A percentile compares a stretch with the other conserved stretches of the same genome.
phyloP scores from a whole-genome alignment of 2,797 vertebrate genomes.

The Falco concolor region DNA sequence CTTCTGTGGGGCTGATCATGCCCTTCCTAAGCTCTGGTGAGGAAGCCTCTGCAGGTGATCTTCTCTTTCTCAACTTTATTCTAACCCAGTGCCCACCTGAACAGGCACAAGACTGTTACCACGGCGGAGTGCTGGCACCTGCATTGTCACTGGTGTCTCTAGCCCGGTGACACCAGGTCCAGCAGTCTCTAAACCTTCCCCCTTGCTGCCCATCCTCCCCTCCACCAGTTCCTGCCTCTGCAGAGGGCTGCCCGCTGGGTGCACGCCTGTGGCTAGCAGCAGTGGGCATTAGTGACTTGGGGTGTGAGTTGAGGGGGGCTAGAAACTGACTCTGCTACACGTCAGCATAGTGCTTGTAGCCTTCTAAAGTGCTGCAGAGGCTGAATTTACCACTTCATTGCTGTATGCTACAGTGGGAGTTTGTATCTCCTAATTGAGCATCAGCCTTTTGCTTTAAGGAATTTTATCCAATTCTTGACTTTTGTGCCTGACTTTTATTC shows the following conservation, averaged over 20 bases:
- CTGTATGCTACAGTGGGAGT: neutral
- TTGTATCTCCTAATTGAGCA: neutral
- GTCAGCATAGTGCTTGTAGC: neutral
- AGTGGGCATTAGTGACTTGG: neutral
- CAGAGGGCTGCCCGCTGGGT: neutral
- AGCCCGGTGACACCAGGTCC: neutral
- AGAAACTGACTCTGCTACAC: neutral
- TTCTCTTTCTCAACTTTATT: neutral
- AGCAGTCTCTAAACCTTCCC: neutral
- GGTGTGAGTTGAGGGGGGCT: neutral
- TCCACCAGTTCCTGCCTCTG: neutral
- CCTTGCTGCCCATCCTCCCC: neutral
- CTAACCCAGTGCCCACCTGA: neutral
- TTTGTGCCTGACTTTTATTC: neutral
- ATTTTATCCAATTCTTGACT: neutral
- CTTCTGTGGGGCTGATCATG: neutral
- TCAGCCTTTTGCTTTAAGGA: neutral
- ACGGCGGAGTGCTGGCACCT: rapidly evolving
- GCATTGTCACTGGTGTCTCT: neutral
- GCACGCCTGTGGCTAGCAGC: neutral
- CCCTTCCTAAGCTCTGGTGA: neutral
- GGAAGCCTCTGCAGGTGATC: neutral
- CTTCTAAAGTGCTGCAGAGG: neutral
- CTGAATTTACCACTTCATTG: neutral
- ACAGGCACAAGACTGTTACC: neutral